Evolutionary conservation across 2,113 vertebrate species (phyloP), one percentile per base, ranked within the genome.

Genomic region (Rousettus leschenaultii): DNA sequence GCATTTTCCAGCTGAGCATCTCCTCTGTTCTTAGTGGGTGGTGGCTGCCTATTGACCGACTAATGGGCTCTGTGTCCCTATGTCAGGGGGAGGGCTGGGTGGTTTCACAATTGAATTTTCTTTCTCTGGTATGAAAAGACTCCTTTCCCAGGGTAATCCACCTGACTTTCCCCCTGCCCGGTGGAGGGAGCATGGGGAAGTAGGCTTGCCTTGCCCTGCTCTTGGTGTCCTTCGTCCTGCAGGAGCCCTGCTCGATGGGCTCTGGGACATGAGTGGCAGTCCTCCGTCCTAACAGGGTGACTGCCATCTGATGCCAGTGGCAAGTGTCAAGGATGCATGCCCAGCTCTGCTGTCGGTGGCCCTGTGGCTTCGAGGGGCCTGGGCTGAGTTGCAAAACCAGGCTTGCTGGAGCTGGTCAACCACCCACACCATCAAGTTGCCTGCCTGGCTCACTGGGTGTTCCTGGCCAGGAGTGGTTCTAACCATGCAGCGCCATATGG

Each of bases 11-110:
- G 55, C 43, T 70, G 12, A 30, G 43, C 70, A 83, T 38, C 28
- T 94, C 9, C 40, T 7, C 2, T 55, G 38, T 89, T 70, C 40
- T 84, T 43, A 19, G 43, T 12, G 40, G 15, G 13, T 70, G 18
- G 53, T 63, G 33, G 48, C 92, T 83, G 11, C 59, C 45, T 80
- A n/a, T 59, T 78, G 96, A 97, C 90, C 92, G 75, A 89, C 22
- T 65, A 92, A 88, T 66, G 51, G 30, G 13, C 30, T 70, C 33
- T 40, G 4, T 21, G 43, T 61, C 45, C 65, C 71, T 45, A 19
- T 33, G 12, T 57, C 68, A 70, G 70, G 22, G 13, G 33, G 63
- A 45, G 45, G 57, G 35, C 70, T 51, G 57, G 19, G 33, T 55
- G 38, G 21, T 94, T 91, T 89, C 45, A 61, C 45, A 66, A 1